Evolutionary conservation across 2,113 vertebrate genomes (phyloP), one percentile per base, ranked within the genome.

Genomic region (Poecilia latipinna): DNA sequence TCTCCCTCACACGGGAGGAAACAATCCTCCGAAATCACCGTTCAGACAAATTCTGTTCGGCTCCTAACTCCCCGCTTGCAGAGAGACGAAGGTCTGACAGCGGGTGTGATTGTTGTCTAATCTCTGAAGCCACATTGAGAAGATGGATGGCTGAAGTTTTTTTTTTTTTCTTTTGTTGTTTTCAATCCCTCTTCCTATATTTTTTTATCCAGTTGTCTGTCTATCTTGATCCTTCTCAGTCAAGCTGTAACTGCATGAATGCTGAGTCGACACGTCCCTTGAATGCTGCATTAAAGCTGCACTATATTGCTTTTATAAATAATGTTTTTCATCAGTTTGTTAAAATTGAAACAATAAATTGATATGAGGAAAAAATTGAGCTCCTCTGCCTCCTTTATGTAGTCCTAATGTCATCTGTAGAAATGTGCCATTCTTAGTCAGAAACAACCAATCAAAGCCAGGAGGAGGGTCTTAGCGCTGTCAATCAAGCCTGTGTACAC

Each of bases 71-170:
- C 13, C 68, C 54, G 65, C 24, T 51, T 17, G 3, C 3, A 32
- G 37, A 29, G 24, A 67, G 70, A 44, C 11, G 51, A 65, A n/a
- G 62, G 51, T 66, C 68, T 19, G 73, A 48, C 12, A 71, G 66
- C 35, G 44, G 37, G 19, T 31, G 57, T 48, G 69, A 75, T 75
- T 1, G 35, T 75, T 57, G 48, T 74, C 48, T 74, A 83, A 80
- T 80, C 77, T 80, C 74, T 71, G 68, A 77, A 77, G 37, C 63
- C 71, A 83, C 80, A 64, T 75, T 67, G 31, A 42, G 65, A 69
- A 74, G 44, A 72, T 26, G n/a, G 70, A 19, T 68, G 60, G 71
- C 15, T 42, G 37, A 32, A 65, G 29, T 15, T 22, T 69, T 68
- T 81, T 60, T 60, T 2, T 0, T 62, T 19, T 48, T 0, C 32